A percentile compares a stretch with the other conserved stretches of the same genome.
Evolutionary conservation across 2,797 vertebrate species (phyloP).

Genomic region (Centropyge bicolor): DNA sequence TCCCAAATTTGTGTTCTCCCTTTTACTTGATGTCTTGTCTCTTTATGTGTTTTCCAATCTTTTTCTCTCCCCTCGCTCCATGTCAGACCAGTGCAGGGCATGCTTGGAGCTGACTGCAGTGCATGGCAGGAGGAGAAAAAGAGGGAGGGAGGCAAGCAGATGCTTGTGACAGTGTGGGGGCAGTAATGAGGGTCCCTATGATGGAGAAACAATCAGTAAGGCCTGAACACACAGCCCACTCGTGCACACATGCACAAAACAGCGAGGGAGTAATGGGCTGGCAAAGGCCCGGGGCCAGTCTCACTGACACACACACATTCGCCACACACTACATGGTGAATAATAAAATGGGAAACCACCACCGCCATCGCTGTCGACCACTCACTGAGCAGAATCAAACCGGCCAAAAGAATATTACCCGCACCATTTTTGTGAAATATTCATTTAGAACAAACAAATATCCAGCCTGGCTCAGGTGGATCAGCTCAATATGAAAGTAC

Average conservation of each 20-base stretch:
- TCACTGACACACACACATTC: conserved; percentile 53
- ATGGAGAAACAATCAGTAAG: conserved; percentile 77
- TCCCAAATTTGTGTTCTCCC: conserved; percentile 18
- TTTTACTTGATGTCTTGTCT: conserved; percentile 11
- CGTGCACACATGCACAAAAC: conserved; percentile 56
- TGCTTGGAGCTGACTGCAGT: conserved; percentile 33
- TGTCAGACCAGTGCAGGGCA: conserved; percentile 27
- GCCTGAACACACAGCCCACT: conserved; percentile 68
- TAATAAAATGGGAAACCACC: conserved; percentile 60
- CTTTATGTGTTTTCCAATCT: conserved; percentile 30
- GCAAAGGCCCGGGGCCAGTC: conserved; percentile 73
- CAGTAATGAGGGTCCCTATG: conserved; percentile 73
- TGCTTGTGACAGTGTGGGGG: conserved; percentile 80
- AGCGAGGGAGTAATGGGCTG: conserved; percentile 80
- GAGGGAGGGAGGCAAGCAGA: conserved; percentile 62
- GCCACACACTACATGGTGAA: conserved; percentile 44
- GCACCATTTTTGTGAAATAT: conserved; percentile 44
- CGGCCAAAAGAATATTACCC: conserved; percentile 38
- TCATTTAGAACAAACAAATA: conserved; percentile 51
- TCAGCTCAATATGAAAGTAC: conserved; percentile 44
- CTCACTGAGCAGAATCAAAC: conserved; percentile 46
- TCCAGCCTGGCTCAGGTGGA: conserved; percentile 40
- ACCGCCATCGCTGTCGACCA: conserved; percentile 40
- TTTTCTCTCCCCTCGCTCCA: conserved; percentile 6
- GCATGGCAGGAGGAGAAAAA: conserved; percentile 34